Evolutionary conservation across 2,113 vertebrate genomes (phyloP).

Genomic region (Hoplias malabaricus): DNA sequence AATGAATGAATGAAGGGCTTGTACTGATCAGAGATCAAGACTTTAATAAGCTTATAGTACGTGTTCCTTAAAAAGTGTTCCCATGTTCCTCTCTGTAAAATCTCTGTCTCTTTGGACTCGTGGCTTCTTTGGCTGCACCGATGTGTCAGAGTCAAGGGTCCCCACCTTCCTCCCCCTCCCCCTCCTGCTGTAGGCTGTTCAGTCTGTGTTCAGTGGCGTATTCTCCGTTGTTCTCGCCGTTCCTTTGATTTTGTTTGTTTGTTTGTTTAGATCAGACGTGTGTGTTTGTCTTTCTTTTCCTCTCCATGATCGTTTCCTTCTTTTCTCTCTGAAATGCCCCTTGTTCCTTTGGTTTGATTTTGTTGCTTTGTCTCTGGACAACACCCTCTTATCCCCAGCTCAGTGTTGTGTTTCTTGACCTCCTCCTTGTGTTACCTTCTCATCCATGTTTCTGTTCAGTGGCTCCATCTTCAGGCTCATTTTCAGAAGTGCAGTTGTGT

Average conservation of each 20-base stretch:
- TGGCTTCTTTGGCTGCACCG: conserved; percentile 66
- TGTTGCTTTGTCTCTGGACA: conserved; percentile 26
- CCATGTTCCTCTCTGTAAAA: conserved; percentile 52
- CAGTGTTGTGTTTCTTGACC: conserved; percentile 52
- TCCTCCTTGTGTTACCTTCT: conserved; percentile 48
- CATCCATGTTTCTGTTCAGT: conserved; percentile 51
- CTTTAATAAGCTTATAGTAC: too few relatives aligned
- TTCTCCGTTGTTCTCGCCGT: conserved; percentile 64
- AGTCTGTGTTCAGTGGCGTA: conserved; percentile 65
- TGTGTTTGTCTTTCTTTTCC: conserved; percentile 22
- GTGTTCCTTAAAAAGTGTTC: too few relatives aligned
- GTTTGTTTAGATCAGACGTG: conserved; percentile 44
- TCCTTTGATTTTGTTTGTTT: conserved; percentile 42
- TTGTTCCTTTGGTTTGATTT: not conserved
- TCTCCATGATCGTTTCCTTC: conserved; percentile 46
- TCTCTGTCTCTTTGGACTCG: conserved; percentile 43
- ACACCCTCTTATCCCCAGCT: conserved; percentile 26
- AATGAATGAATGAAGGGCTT: too few relatives aligned
- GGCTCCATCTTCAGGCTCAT: conserved; percentile 42
- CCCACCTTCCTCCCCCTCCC: conserved; percentile 27
- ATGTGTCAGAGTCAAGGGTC: conserved; percentile 66
- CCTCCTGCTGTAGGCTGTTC: conserved; percentile 56
- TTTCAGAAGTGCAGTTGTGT: conserved; percentile 31
- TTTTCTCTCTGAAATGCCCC: conserved; percentile 21
- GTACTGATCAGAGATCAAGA: too few relatives aligned